These are phyloP conservation scores for Phrynosoma blainvillii DNA, from an alignment of 2,113 vertebrate genomes.

Conservation along the genomic window DNA sequence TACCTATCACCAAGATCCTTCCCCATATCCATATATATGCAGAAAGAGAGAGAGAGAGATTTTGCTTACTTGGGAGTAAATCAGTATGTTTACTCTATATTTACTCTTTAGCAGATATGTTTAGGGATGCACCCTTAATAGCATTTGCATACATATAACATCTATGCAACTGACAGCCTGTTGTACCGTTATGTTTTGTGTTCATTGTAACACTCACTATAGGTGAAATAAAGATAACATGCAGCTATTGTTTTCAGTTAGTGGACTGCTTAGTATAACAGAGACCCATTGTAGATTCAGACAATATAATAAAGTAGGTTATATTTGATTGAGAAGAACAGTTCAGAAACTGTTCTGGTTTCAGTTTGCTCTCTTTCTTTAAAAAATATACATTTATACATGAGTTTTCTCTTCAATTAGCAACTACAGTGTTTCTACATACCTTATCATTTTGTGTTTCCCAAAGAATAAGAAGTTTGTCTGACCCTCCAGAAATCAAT, in stretches of 20 bases:
- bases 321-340: background rate
- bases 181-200: background rate
- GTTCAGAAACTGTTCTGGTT: background rate
- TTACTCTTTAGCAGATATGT: background rate
- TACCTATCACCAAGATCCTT: no score
- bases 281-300: background rate
- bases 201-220: background rate
- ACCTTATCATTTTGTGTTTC: slow-evolving; percentile 83
- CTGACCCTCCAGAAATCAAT: slow-evolving; percentile 92
- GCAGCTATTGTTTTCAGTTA: background rate
- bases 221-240: background rate
- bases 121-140: background rate
- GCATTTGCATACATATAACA: background rate
- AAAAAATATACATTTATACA: slow-evolving; percentile 14
- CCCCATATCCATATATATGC: no score
- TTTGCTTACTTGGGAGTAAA: background rate
- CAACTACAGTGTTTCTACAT: slow-evolving; percentile 20
- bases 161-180: background rate
- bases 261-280: background rate
- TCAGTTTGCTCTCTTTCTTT: background rate
- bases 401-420: slow-evolving; percentile 19
- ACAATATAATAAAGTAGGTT: background rate
- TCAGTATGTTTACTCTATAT: background rate
- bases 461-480: slow-evolving; percentile 91
- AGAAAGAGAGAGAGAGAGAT: background rate